A percentile compares a stretch with the other conserved stretches of the same genome.
phyloP scores from a whole-genome alignment of 1,140 invertebrate genomes.

The Mya arenaria region DNA sequence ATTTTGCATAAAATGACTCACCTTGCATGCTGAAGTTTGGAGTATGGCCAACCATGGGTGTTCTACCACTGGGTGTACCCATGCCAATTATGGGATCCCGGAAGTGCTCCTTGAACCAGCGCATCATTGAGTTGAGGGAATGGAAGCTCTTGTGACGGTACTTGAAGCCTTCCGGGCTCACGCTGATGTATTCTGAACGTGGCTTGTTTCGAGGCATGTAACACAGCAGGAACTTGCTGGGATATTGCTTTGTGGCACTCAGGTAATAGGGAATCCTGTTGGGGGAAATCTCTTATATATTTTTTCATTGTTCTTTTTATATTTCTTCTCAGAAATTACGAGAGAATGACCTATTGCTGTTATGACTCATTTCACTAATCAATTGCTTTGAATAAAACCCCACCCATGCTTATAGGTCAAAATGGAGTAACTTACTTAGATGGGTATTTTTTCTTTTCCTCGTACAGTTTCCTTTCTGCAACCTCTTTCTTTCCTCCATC shows the following conservation, averaged over 20 bases:
- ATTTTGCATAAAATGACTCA: too few relatives aligned
- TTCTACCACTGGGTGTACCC: slow-evolving; percentile 76
- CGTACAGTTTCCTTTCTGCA: slow-evolving; percentile 90
- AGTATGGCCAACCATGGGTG: slow-evolving; percentile 85
- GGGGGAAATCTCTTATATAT: too few relatives aligned
- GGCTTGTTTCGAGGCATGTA: slow-evolving; percentile 93
- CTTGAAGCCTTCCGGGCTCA: slow-evolving; percentile 95
- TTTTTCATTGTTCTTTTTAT: too few relatives aligned
- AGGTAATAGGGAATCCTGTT: slow-evolving; percentile 81
- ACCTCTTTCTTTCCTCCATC: slow-evolving; percentile 87
- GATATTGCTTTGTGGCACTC: slow-evolving; percentile 86
- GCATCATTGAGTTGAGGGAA: slow-evolving; percentile 90
- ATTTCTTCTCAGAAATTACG: too few relatives aligned
- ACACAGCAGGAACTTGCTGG: slow-evolving; percentile 97
- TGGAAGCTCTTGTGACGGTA: slow-evolving; percentile 95
- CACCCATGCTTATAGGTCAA: neutral
- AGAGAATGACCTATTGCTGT: too few relatives aligned
- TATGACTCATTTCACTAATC: too few relatives aligned
- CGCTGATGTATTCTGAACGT: slow-evolving; percentile 95
- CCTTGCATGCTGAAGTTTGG: slow-evolving; percentile 84
- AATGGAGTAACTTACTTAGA: slow-evolving; percentile 67
- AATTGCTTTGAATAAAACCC: too few relatives aligned
- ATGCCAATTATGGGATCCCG: slow-evolving; percentile 87
- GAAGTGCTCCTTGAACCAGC: slow-evolving; percentile 99
- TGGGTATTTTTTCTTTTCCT: slow-evolving; percentile 79